Base-by-base conservation (phyloP, 2,888 invertebrate genomes). In the Sarcophaga subvicina region DNA sequence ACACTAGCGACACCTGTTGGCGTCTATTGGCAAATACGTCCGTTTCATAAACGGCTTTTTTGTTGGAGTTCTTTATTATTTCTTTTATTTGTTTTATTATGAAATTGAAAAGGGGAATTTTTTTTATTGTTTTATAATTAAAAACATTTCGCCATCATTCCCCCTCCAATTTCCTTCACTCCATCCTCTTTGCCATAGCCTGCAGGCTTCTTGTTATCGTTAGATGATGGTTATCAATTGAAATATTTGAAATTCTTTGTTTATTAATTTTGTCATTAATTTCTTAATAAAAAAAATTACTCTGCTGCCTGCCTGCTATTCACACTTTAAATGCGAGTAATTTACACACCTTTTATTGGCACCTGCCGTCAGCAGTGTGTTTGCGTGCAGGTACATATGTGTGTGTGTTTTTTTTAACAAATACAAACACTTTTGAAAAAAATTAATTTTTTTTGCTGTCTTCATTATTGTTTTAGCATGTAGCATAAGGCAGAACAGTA, bases 221-320 rank as follows among this genome's bases (percentile, higher is more conserved):
- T n/a, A 37, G 8, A 60, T 66, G 8, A 60, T 66, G 70, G 12
- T 75, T 84, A 80, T 85, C 76, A 22, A 14, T 27, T 22, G 1
- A 78, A 80, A 76, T 73, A 84, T 25, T 84, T 80, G 6, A 80
- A 76, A 85, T 85, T 85, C 80, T 80, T 84, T 80, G 76, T 76
- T 71, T 60, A 80, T 76, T 80, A 80, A 71, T 64, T 72, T 37
- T 37, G 37, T 59, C 8, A 6, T 64, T 72, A 66, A 71, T 70
- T 80, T 76, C 59, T 22, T 64, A 70, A 66, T 80, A 54, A 66
- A 70, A 70, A 59, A 66, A 12, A 27, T 71, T 76, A n/a, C 20
- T n/a, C n/a, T 60, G 4, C 45, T 73, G 69, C 12, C 25, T 73
- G 60, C 63, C 64, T 45, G 45, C 37, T 11, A 45, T 67, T 67